A percentile compares a stretch with the other conserved stretches of the same genome.
These are phyloP conservation scores for Paralichthys olivaceus DNA, from an alignment of 2,113 vertebrate species.

Conservation along the genomic window DNA sequence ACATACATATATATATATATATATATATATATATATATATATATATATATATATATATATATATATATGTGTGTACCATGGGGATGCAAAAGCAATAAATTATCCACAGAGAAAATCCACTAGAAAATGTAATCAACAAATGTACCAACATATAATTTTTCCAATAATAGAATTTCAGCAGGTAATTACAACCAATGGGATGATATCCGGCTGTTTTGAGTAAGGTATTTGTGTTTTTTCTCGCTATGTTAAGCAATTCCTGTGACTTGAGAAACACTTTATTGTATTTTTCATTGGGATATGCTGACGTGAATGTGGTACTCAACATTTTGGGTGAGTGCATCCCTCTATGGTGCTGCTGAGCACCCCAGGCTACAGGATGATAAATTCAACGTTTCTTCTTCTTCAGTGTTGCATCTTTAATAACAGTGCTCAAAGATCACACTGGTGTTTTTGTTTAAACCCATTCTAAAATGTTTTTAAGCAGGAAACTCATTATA, in stretches of 20 bases:
- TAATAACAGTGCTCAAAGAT: constrained; percentile 34
- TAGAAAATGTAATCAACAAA: constrained; percentile 53
- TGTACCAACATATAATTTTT: constrained; percentile 39
- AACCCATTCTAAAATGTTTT: constrained; percentile 19
- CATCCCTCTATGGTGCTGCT: constrained; percentile 20
- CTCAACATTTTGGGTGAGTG: constrained; percentile 30
- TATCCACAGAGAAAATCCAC: constrained; percentile 5
- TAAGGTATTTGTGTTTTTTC: constrained; percentile 12
- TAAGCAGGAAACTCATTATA: neutral
- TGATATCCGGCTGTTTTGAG: constrained; percentile 1
- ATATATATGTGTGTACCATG: neutral
- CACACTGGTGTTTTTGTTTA: constrained; percentile 31
- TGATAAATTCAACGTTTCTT: constrained; percentile 56
- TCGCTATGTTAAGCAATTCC: constrained; percentile 23
- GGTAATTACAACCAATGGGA: constrained; percentile 29
- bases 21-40: neutral
- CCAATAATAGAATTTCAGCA: constrained; percentile 47
- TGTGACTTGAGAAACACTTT: constrained; percentile 10
- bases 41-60: constrained; percentile 1
- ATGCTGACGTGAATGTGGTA: constrained; percentile 17
- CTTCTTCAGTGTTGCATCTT: constrained; percentile 45
- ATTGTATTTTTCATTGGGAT: constrained; percentile 19
- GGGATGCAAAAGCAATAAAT: constrained; percentile 17
- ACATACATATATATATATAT: neutral
- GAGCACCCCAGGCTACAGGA: constrained; percentile 40